phyloP scores from a whole-genome alignment of 2,888 invertebrate species.

The Calliphora vomitoria region DNA sequence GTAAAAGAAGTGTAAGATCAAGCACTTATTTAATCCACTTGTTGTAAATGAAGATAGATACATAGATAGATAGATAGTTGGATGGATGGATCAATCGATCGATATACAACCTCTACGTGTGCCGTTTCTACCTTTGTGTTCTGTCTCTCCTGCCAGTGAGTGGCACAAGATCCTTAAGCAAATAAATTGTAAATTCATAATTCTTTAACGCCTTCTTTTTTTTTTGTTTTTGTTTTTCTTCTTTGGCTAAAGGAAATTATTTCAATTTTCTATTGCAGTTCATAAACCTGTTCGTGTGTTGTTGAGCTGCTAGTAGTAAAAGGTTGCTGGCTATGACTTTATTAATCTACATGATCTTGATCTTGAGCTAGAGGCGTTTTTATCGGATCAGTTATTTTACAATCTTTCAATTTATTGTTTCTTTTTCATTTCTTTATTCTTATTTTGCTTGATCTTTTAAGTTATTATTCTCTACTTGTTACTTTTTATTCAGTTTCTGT shows the following conservation, averaged over 20 bases:
- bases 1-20: slow-evolving; percentile 44
- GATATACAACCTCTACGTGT: slow-evolving; percentile 58
- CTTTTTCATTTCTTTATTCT: slow-evolving; percentile 37
- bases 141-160: slow-evolving; percentile 28
- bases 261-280: slow-evolving; percentile 53
- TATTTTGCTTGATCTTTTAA: slow-evolving; percentile 53
- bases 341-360: slow-evolving; percentile 68
- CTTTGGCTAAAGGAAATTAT: slow-evolving; percentile 28
- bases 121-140: slow-evolving; percentile 41
- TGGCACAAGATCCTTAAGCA: slow-evolving; percentile 62
- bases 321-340: slow-evolving; percentile 59
- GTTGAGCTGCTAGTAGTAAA: neutral
- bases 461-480: slow-evolving; percentile 31
- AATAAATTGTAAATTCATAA: slow-evolving; percentile 81
- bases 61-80: neutral
- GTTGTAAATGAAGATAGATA: slow-evolving; percentile 76
- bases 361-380: slow-evolving; percentile 72
- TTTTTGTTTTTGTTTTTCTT: slow-evolving; percentile 49
- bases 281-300: neutral
- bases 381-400: slow-evolving; percentile 71
- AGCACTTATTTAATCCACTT: slow-evolving; percentile 68
- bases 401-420: slow-evolving; percentile 42
- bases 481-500: slow-evolving; percentile 13
- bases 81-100: slow-evolving; percentile 17
- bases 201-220: slow-evolving; percentile 79